Conservation (phyloP, 2,797 vertebrate genomes). For the Gallinago nigripennis region DNA sequence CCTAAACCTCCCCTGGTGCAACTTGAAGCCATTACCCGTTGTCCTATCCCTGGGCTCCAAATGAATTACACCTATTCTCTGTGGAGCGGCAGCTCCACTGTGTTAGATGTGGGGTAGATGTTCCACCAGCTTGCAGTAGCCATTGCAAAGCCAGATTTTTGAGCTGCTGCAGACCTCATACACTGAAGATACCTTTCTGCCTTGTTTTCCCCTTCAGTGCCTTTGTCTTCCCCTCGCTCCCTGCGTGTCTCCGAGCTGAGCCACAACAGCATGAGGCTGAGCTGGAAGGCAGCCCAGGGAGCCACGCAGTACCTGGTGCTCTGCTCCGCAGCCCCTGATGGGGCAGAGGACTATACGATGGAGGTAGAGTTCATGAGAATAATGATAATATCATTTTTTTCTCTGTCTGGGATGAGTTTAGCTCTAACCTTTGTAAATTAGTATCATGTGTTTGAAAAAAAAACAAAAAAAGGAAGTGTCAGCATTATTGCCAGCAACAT, state of each 20-base stretch:
- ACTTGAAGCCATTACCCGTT: too few species aligned
- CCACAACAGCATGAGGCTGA: slow-evolving; percentile 82
- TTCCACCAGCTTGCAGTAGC: background rate
- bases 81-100: fast-evolving
- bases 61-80: background rate
- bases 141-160: background rate
- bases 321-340: slow-evolving; percentile 22
- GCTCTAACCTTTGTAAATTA: background rate
- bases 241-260: slow-evolving; percentile 83
- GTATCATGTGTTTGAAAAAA: background rate
- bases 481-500: background rate
- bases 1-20: too few species aligned
- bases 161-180: background rate
- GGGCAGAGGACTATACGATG: slow-evolving; percentile 44
- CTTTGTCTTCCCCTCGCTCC: slow-evolving; percentile 80
- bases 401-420: background rate
- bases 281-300: slow-evolving; percentile 82
- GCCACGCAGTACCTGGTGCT: slow-evolving; percentile 91
- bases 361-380: slow-evolving; percentile 58
- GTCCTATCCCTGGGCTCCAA: background rate
- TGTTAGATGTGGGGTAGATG: background rate
- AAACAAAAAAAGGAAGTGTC: background rate
- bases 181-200: background rate
- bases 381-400: fast-evolving
- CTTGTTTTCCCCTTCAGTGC: slow-evolving; percentile 72